These are phyloP conservation scores for Zosterops pallidus DNA, from an alignment of 2,113 vertebrate species.

Conservation along the genomic window DNA sequence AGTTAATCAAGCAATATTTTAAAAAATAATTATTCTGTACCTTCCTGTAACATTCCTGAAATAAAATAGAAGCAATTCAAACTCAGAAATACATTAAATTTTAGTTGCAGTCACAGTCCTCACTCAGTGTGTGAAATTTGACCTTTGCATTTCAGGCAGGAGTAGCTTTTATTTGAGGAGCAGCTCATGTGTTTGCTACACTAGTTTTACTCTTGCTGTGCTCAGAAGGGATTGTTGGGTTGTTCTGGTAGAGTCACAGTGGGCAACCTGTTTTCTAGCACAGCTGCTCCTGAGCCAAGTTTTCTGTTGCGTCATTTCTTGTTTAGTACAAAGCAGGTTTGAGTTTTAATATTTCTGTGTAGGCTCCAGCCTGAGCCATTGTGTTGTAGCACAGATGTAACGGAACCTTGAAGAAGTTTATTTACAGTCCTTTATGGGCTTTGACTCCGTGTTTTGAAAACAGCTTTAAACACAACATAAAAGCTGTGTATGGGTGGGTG, in stretches of 20 bases:
- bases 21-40: fast-evolving
- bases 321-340: neutral
- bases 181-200: neutral
- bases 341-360: neutral
- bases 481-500: neutral
- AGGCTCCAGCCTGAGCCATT: neutral
- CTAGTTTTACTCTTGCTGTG: neutral
- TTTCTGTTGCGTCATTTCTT: neutral
- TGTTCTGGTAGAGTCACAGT: neutral
- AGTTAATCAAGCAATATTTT: neutral
- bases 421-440: neutral
- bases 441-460: slow-evolving; percentile 1
- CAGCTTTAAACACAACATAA: neutral
- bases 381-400: neutral
- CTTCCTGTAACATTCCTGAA: neutral
- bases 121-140: neutral
- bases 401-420: neutral
- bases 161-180: neutral
- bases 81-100: neutral
- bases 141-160: neutral
- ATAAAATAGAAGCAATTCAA: neutral
- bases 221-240: neutral
- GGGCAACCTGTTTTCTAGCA: neutral
- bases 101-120: neutral
- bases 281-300: neutral